These are phyloP conservation scores for Orchestes rusci DNA, from an alignment of 2,888 invertebrate species.

Conservation along the genomic window DNA sequence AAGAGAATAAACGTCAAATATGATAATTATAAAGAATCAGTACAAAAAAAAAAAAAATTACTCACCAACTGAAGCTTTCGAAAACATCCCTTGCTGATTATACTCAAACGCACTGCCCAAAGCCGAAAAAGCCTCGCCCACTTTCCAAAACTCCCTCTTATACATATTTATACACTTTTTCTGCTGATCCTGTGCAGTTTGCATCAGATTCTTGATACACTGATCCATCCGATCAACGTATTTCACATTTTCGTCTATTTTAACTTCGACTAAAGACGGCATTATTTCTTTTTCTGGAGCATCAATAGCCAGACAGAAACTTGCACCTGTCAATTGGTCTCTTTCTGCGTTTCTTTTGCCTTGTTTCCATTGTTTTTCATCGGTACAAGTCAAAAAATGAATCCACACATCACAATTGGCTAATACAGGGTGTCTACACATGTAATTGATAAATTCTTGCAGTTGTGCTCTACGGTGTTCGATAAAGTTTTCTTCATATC, in stretches of 20 bases:
- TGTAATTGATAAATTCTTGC: slow-evolving; percentile 94
- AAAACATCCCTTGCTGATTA: slow-evolving; percentile 61
- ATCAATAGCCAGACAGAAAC: slow-evolving; percentile 83
- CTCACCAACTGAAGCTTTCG: slow-evolving; percentile 64
- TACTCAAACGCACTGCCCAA: slow-evolving; percentile 77
- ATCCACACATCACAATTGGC: slow-evolving; percentile 90
- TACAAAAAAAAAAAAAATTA: too few species aligned
- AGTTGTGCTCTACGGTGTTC: slow-evolving; percentile 89
- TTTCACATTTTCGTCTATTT: slow-evolving; percentile 74
- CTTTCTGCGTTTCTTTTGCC: slow-evolving; percentile 80
- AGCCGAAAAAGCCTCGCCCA: slow-evolving; percentile 79
- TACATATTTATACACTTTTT: slow-evolving; percentile 81
- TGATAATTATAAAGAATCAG: too few species aligned
- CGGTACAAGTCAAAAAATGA: slow-evolving; percentile 95
- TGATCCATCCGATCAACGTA: slow-evolving; percentile 83
- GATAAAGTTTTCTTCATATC: slow-evolving; percentile 85
- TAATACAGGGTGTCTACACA: slow-evolving; percentile 92
- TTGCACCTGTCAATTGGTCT: slow-evolving; percentile 83
- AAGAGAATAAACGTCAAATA: too few species aligned
- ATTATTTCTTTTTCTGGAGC: slow-evolving; percentile 75
- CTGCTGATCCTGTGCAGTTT: slow-evolving; percentile 74
- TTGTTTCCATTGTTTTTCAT: slow-evolving; percentile 95
- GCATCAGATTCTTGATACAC: slow-evolving; percentile 75
- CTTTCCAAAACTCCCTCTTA: slow-evolving; percentile 84
- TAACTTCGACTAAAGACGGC: slow-evolving; percentile 67